A percentile compares a stretch with the other conserved stretches of the same genome.
Evolutionary conservation across 2,113 vertebrate species (phyloP).

Genomic region (Tupaia chinensis): DNA sequence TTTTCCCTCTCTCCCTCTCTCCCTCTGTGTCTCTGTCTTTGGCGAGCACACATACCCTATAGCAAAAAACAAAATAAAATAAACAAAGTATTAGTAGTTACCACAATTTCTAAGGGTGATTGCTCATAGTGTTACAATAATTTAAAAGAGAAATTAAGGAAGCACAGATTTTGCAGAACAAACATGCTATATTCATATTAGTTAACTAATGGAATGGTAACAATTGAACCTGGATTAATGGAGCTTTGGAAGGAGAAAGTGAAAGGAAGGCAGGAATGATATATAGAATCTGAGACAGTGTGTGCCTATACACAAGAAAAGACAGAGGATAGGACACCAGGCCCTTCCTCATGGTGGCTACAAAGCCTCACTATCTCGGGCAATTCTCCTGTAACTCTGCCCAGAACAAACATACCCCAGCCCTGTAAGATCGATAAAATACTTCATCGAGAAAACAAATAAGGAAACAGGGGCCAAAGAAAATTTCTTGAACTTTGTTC

Average conservation of each 20-base stretch:
- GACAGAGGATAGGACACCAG: neutral
- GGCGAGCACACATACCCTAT: too few species aligned
- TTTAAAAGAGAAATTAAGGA: neutral
- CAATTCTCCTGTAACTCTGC: neutral
- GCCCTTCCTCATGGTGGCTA: neutral
- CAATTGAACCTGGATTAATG: neutral
- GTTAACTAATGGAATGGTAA: neutral
- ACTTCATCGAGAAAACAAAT: neutral
- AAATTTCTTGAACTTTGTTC: constrained; percentile 18
- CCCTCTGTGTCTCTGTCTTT: too few species aligned
- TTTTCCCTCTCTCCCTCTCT: too few species aligned
- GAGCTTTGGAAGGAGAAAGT: neutral
- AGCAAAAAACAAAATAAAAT: too few species aligned
- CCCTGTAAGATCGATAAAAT: neutral
- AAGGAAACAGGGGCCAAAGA: neutral
- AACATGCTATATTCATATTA: neutral
- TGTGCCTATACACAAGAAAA: neutral
- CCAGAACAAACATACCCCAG: neutral
- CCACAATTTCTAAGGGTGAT: neutral
- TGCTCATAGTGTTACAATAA: neutral
- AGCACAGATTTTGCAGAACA: neutral
- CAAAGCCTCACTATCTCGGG: neutral
- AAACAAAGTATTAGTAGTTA: neutral
- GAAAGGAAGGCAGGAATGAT: neutral
- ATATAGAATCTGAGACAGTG: neutral